Percentiles rank a stretch among this genome's conserved stretches.
These are phyloP conservation scores for Cheumatopsyche charites DNA, from an alignment of 1,140 invertebrate species.

Conservation along the genomic window DNA sequence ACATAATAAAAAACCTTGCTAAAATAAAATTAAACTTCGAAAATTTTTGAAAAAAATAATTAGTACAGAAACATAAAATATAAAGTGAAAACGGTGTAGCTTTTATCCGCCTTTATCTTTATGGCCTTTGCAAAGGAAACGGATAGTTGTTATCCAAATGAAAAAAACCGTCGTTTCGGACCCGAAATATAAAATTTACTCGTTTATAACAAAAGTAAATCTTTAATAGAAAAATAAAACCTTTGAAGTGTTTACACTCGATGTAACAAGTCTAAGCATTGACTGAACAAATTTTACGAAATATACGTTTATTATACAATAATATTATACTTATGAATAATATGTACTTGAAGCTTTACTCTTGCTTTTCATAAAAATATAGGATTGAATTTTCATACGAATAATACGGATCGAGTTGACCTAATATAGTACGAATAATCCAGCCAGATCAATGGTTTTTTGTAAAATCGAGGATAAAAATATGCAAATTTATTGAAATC, in stretches of 20 bases:
- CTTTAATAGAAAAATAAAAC: no score
- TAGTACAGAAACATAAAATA: neutral
- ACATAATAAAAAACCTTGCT: no score
- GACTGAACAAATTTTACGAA: no score
- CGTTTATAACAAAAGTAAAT: no score
- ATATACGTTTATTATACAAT: no score
- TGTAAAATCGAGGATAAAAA: slow-evolving; percentile 31
- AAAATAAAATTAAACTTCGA: neutral
- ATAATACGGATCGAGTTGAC: no score
- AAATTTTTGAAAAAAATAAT: neutral
- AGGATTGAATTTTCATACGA: neutral
- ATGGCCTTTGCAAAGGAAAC: slow-evolving; percentile 1
- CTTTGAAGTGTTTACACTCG: no score
- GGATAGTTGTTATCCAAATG: slow-evolving; percentile 1
- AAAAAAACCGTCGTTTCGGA: neutral
- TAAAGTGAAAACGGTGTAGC: neutral
- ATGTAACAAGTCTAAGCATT: no score
- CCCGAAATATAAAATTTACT: no score
- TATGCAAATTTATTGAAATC: slow-evolving; percentile 47
- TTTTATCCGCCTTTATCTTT: slow-evolving; percentile 13
- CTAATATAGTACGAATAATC: no score
- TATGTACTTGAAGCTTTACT: no score
- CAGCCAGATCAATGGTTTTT: neutral
- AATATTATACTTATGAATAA: no score
- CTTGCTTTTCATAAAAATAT: slow-evolving; percentile 19